Conservation (phyloP, 2,113 vertebrate genomes). For the Pagrus major region DNA sequence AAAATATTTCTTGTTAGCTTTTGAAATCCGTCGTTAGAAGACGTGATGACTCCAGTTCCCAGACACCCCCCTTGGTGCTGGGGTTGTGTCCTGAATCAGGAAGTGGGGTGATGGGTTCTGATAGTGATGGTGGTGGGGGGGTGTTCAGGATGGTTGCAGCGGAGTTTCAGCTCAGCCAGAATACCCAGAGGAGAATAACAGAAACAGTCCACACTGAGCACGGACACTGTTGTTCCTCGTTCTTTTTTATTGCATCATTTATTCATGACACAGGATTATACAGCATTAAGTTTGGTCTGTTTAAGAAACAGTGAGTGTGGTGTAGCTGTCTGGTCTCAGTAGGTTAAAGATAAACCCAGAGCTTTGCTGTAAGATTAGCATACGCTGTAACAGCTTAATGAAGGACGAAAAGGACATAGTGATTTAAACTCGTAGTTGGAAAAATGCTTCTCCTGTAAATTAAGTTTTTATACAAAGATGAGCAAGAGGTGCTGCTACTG, state of each 20-base stretch:
- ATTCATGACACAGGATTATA: slow-evolving; percentile 72
- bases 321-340: background rate
- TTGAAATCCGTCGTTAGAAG: slow-evolving; percentile 23
- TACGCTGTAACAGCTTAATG: slow-evolving; percentile 11
- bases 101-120: slow-evolving; percentile 33
- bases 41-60: slow-evolving; percentile 45
- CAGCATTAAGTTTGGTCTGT: slow-evolving; percentile 50
- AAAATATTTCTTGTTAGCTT: slow-evolving; percentile 20
- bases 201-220: slow-evolving; percentile 64
- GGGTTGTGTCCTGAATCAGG: slow-evolving; percentile 62
- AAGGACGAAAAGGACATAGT: background rate
- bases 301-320: slow-evolving; percentile 20
- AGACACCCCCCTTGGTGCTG: slow-evolving; percentile 27
- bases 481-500: background rate
- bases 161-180: slow-evolving; percentile 66
- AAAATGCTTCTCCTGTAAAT: slow-evolving; percentile 7
- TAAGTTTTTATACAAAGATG: background rate
- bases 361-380: slow-evolving; percentile 34
- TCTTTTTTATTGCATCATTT: slow-evolving; percentile 71
- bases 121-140: background rate
- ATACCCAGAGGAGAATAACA: slow-evolving; percentile 75
- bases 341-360: slow-evolving; percentile 31
- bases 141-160: background rate
- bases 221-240: slow-evolving; percentile 61
- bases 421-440: slow-evolving; percentile 15